Evolutionary conservation across 1,140 invertebrate genomes (phyloP).

Genomic region (Drosophila rufa): DNA sequence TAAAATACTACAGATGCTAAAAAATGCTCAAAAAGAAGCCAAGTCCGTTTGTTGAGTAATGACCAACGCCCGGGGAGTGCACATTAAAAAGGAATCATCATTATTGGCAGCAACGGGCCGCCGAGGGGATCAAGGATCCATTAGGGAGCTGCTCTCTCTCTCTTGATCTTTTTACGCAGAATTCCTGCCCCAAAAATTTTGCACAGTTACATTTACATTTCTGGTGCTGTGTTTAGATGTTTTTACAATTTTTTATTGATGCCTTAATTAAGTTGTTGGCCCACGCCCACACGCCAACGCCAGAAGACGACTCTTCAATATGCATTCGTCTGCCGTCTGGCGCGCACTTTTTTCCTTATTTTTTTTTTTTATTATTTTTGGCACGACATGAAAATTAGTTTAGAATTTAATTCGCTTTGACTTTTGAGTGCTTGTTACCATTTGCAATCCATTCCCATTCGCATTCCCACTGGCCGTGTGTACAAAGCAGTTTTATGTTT

Average conservation of each 20-base stretch:
- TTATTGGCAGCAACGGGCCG: slow-evolving; percentile 69
- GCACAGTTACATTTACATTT: slow-evolving; percentile 31
- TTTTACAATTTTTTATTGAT: slow-evolving; percentile 82
- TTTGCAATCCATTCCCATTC: slow-evolving; percentile 56
- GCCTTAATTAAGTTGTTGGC: slow-evolving; percentile 79
- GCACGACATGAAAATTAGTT: slow-evolving; percentile 83
- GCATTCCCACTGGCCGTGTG: not conserved
- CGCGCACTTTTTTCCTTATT: slow-evolving; percentile 7
- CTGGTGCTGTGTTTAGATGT: slow-evolving; percentile 45
- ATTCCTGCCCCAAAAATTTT: slow-evolving; percentile 18
- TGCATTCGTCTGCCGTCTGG: slow-evolving; percentile 13
- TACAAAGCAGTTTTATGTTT: slow-evolving; percentile 41
- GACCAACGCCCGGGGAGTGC: slow-evolving; percentile 76
- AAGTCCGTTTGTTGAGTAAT: slow-evolving; percentile 61
- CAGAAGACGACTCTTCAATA: slow-evolving; percentile 27
- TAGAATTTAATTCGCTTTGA: slow-evolving; percentile 83
- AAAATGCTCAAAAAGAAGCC: too few species aligned
- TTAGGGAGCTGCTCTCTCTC: slow-evolving; percentile 33
- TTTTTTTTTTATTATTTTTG: slow-evolving; percentile 79
- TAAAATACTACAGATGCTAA: slow-evolving; percentile 16
- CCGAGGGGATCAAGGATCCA: slow-evolving; percentile 62
- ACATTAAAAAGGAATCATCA: slow-evolving; percentile 85
- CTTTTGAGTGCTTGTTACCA: slow-evolving; percentile 81
- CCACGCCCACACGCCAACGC: slow-evolving; percentile 16
- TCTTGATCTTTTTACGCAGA: slow-evolving; percentile 5